A percentile compares a stretch with the other conserved stretches of the same genome.
Evolutionary conservation across 2,113 vertebrate species (phyloP).

Genomic region (Calypte anna): DNA sequence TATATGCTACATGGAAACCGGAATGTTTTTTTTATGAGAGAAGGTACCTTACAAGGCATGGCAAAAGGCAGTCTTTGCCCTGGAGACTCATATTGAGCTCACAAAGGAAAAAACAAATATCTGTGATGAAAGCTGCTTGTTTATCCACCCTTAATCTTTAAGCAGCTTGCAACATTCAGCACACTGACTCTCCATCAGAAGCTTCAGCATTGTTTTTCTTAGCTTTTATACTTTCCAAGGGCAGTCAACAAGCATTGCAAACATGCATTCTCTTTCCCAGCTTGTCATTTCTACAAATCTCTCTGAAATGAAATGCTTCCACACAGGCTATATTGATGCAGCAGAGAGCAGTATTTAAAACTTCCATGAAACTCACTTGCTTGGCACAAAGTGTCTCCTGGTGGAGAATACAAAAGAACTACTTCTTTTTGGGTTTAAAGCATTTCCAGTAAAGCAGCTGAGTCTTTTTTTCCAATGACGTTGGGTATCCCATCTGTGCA

Average conservation of each 20-base stretch:
- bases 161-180: background rate
- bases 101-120: background rate
- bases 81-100: background rate
- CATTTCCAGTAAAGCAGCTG: background rate
- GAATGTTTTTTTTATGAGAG: background rate
- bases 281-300: background rate
- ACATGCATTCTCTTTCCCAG: background rate
- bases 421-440: background rate
- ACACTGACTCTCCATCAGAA: background rate
- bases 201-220: background rate
- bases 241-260: background rate
- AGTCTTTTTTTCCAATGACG: background rate
- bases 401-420: background rate
- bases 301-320: background rate
- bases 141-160: background rate
- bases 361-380: accelerated
- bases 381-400: background rate
- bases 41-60: background rate
- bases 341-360: constrained; percentile 4
- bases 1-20: background rate
- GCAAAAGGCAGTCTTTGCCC: background rate
- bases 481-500: background rate
- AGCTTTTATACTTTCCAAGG: background rate
- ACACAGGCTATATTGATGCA: background rate
- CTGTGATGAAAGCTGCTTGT: background rate